Evolutionary conservation across 2,888 invertebrate genomes (phyloP), one percentile per base, ranked within the genome.

Genomic region (Schizaphis graminum): DNA sequence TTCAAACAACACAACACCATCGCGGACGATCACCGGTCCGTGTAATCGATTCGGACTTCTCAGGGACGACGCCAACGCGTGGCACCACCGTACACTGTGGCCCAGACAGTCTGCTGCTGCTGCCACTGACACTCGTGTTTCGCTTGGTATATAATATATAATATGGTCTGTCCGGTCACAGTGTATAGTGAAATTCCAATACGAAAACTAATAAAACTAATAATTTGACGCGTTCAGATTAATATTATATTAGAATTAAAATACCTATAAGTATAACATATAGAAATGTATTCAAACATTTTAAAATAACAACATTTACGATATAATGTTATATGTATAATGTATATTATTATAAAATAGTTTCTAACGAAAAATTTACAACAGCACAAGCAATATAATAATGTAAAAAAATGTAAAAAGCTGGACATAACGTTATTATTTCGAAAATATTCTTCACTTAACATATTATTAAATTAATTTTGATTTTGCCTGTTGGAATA

Each of bases 41-140:
- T 93, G 93, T 93, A 93, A 93, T 93, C 93, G 89, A 84, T 57
- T 61, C 24, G 86, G 91, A 47, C 92, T 56, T 35, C 47, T 49
- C 35, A 26, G 57, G 89, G 93, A 85, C 85, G 93, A 93, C 93
- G 93, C 93, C 93, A 89, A 57, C 56, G 84, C 89, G 35, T 93
- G 93, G 93, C 93, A 89, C 93, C 93, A 88, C 91, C 13, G 10
- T 53, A 28, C 53, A 85, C 13, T 61, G 28, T 13, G 4, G 13
- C 86, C 57, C 61, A 92, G 91, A 92, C 92, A 13, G 92, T 92
- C 87, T 61, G 26, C 41, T 61, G 57, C 57, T 57, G 57, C n/a
- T 67, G n/a, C 35, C 35, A 21, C 47, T 49, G 10, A 21, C 28
- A n/a, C 35, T 49, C 24, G 41, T 44, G 88, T 88, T 53, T 56